These are phyloP conservation scores for Pseudopodoces humilis DNA, from an alignment of 2,113 vertebrate genomes.

Conservation along the genomic window DNA sequence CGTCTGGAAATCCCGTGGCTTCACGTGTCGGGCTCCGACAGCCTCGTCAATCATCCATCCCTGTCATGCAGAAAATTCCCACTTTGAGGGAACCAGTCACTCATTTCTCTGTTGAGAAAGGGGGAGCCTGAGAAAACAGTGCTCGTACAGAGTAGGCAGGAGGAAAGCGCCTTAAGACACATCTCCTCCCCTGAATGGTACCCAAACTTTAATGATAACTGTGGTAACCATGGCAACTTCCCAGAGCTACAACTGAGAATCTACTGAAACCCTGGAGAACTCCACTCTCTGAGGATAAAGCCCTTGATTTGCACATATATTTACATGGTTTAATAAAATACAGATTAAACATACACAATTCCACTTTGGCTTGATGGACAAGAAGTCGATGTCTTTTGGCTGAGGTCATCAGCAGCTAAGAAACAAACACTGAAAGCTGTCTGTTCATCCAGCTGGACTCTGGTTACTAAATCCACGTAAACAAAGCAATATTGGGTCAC, in stretches of 20 bases:
- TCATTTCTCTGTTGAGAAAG: not conserved
- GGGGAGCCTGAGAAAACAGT: not conserved
- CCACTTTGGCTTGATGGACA: not conserved
- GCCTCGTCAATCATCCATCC: slow-evolving; percentile 19
- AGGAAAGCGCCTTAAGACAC: not conserved
- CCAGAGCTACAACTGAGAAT: not conserved
- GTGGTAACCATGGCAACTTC: not conserved
- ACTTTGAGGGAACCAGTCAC: not conserved
- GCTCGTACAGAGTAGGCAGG: fast-evolving
- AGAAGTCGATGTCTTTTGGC: not conserved
- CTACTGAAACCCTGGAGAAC: not conserved
- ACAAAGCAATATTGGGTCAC: not conserved
- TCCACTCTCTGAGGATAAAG: not conserved
- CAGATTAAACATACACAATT: not conserved
- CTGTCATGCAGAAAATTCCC: not conserved
- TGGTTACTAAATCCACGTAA: not conserved
- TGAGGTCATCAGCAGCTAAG: not conserved
- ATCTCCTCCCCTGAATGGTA: not conserved
- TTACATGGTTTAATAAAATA: slow-evolving; percentile 10
- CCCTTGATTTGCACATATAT: slow-evolving; percentile 17
- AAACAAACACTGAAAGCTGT: not conserved
- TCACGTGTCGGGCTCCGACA: not conserved
- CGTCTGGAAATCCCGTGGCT: slow-evolving; percentile 54
- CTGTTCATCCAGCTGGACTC: not conserved
- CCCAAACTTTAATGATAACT: not conserved